A percentile compares a stretch with the other conserved stretches of the same genome.
Evolutionary conservation across 2,888 invertebrate species (phyloP).

Genomic region (Melitaea athalia): DNA sequence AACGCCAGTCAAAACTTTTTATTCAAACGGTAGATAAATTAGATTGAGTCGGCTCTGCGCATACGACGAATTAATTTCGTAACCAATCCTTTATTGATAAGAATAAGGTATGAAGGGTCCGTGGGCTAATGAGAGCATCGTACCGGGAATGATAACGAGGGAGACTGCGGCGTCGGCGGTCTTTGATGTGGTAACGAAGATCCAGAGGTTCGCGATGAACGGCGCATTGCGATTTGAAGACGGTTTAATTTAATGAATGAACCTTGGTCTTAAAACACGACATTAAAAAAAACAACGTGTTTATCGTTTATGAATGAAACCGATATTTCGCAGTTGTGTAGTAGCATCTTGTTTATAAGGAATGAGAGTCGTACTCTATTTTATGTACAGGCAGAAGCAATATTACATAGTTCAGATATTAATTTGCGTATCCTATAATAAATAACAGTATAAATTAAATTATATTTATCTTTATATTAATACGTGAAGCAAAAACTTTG

Average conservation of each 20-base stretch:
- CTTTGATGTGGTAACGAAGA: constrained; percentile 41
- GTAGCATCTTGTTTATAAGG: too few species aligned
- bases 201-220: constrained; percentile 24
- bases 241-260: constrained; percentile 27
- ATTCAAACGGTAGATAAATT: constrained; percentile 15
- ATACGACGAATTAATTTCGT: constrained; percentile 31
- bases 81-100: constrained; percentile 32
- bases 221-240: constrained; percentile 24
- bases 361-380: neutral
- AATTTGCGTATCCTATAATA: too few species aligned
- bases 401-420: too few species aligned
- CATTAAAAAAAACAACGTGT: constrained; percentile 1
- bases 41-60: constrained; percentile 13
- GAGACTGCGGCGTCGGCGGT: constrained; percentile 27
- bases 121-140: constrained; percentile 30
- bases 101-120: constrained; percentile 21
- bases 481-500: too few species aligned
- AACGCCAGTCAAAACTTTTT: constrained; percentile 19
- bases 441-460: too few species aligned
- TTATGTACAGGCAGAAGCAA: neutral
- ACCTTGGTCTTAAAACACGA: constrained; percentile 9
- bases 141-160: constrained; percentile 27
- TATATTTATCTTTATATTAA: too few species aligned
- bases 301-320: too few species aligned
- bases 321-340: too few species aligned